phyloP scores from a whole-genome alignment of 92 coral and sea anemone species.

The Porites divaricata region DNA sequence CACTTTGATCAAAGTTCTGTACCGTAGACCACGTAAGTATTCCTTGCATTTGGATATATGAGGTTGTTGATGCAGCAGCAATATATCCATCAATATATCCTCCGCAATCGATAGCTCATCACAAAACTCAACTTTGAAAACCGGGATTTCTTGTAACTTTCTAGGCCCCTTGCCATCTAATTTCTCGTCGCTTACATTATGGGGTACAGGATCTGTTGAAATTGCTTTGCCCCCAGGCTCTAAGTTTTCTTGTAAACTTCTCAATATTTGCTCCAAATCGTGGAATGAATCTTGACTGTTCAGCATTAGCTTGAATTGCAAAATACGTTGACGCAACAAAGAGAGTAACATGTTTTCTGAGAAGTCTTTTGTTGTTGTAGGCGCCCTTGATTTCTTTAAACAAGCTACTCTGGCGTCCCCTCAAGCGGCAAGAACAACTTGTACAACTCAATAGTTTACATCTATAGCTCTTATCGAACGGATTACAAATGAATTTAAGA shows the following conservation, averaged over 20 bases:
- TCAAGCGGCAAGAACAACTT: neutral
- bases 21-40: constrained; percentile 21
- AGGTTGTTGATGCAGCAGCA: constrained; percentile 25
- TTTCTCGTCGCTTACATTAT: too few relatives aligned
- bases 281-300: constrained; percentile 34
- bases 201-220: too few relatives aligned
- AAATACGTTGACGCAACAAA: neutral
- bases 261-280: constrained; percentile 25
- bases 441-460: neutral
- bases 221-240: too few relatives aligned
- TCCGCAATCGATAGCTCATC: neutral
- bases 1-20: constrained; percentile 15
- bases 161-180: too few relatives aligned
- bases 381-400: too few relatives aligned
- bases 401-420: too few relatives aligned
- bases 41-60: constrained; percentile 29
- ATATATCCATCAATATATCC: constrained; percentile 37
- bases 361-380: neutral
- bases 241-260: constrained; percentile 13
- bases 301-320: constrained; percentile 3
- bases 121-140: too few relatives aligned
- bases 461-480: neutral
- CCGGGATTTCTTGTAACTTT: too few relatives aligned
- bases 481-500: neutral
- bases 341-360: neutral